Conservation (phyloP, 2,888 invertebrate species). For the Amaurobius ferox region DNA sequence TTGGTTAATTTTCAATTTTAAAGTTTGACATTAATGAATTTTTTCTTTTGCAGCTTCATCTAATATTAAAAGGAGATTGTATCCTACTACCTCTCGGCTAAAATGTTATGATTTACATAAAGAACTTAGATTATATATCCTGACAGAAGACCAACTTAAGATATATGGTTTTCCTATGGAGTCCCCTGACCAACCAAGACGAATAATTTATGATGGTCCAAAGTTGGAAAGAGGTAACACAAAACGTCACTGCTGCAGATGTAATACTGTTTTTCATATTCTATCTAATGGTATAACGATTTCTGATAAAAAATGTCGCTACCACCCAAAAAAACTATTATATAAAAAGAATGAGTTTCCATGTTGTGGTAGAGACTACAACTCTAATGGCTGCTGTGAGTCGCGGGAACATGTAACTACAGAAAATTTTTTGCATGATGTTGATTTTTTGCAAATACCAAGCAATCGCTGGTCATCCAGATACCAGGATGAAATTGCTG, state of each 20-base stretch:
- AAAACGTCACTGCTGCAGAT: constrained; percentile 65
- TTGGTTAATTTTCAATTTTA: too few relatives aligned
- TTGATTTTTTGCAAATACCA: constrained; percentile 83
- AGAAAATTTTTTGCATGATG: constrained; percentile 83
- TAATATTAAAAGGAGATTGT: too few relatives aligned
- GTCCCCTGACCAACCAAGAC: constrained; percentile 81
- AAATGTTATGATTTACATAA: neutral
- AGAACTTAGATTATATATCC: constrained; percentile 78
- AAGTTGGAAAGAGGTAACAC: constrained; percentile 73
- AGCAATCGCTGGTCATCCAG: neutral
- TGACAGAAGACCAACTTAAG: constrained; percentile 86
- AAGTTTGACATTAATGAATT: too few relatives aligned
- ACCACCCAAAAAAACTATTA: neutral
- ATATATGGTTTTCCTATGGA: constrained; percentile 88
- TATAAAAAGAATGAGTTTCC: constrained; percentile 17
- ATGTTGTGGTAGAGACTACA: constrained; percentile 76
- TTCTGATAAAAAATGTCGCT: constrained; percentile 61
- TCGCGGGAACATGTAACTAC: constrained; percentile 87
- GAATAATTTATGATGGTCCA: neutral
- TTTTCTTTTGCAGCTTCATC: too few relatives aligned
- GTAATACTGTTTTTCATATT: constrained; percentile 60
- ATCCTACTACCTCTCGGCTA: too few relatives aligned
- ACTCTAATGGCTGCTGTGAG: constrained; percentile 83
- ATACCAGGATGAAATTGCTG: neutral
- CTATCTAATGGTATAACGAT: constrained; percentile 58